Base-by-base conservation (phyloP, 2,888 invertebrate species). In the Brachyopa scutellaris region DNA sequence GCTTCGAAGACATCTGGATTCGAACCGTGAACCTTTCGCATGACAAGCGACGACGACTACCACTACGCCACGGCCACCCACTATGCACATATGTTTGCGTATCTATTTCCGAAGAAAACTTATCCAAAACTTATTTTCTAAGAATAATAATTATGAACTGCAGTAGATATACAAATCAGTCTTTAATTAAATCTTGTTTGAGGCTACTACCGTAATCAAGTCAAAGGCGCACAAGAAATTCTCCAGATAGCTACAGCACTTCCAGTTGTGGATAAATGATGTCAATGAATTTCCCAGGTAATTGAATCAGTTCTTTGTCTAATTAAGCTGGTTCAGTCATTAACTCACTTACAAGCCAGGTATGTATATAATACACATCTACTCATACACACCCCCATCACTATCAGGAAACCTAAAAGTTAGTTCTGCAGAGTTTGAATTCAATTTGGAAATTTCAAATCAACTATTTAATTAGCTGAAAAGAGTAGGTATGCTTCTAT, bases 381-480 rank as follows among this genome's bases (percentile, higher is more conserved):
- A 38, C 19, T 23, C 11, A 23, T 26, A 49, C 15, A 45, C 13
- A 45, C 6, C 38, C 8, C 21, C 36, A 51, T 29, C 29, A 31
- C 53, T 67, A 80, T 69, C 42, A 17, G 19, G 38, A 31, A 36
- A 66, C 19, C 40, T 36, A 59, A 45, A 82, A 76, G 76, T 76
- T 70, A 70, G 80, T 82, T 76, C 62, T 38, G 31, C 62, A 47
- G 64, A 82, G 64, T 76, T 76, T 76, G 47, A 76, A 82, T 82
- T 76, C 49, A 82, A 82, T 76, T 76, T 82, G 57, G 53, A 82
- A 76, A 70, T 82, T 82, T 70, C 70, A 76, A 76, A 82, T 82
- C 64, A 66, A 82, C 80, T 70, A 82, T 70, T 82, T 80, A 80
- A 80, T 80, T 80, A 74, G 55, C 55, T 53, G 67, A 74, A 66